Base-by-base conservation (phyloP, 35 echinoderm and acorn worm species). In the Holothuria glaberrima region DNA sequence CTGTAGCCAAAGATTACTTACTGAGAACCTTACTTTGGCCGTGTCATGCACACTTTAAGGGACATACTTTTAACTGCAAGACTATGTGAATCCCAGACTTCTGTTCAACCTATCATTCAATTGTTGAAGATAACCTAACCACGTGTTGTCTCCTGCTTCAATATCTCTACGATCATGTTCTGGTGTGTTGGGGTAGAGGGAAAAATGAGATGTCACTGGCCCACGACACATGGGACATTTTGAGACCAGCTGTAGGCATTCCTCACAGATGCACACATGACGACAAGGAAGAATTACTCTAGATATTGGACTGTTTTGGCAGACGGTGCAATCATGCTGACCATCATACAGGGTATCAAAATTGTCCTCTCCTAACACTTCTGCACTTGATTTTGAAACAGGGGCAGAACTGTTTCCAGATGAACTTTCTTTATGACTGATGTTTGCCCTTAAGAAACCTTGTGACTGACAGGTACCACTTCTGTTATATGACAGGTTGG, bases 171-270 rank as follows among this genome's bases (percentile, higher is more conserved):
- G 74, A 54, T 18, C 9, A 3, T 41, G 22, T 34, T 36, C 41
- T 82, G 36, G 62, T 9, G n/a, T 13, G 25, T 33, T 28, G 10
- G 21, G 54, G 12, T 34, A 56, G 35, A 90, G 72, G 20, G 36
- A 22, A 56, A 95, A 95, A 61, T 92, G 86, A 9, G 90, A 92
- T n/a, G 34, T 22, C 19, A 95, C 90, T 20, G 61, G 60, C 9
- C 90, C 90, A 48, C 94, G 36, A 59, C 94, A 95, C 60, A 95
- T 95, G 6, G 94, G 94, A 75, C 94, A 95, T 54, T 87, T 91
- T 28, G 58, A 61, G 21, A 95, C 36, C 28, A 95, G 30, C 32
- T 50, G 52, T 19, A 95, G 52, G 86, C 94, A 95, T 9, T 72
- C 36, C 31, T 95, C 64, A 64, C 94, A 95, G 28, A 92, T 33